Base-by-base conservation (phyloP, 2,797 vertebrate species). In the Triplophysa bombifrons region DNA sequence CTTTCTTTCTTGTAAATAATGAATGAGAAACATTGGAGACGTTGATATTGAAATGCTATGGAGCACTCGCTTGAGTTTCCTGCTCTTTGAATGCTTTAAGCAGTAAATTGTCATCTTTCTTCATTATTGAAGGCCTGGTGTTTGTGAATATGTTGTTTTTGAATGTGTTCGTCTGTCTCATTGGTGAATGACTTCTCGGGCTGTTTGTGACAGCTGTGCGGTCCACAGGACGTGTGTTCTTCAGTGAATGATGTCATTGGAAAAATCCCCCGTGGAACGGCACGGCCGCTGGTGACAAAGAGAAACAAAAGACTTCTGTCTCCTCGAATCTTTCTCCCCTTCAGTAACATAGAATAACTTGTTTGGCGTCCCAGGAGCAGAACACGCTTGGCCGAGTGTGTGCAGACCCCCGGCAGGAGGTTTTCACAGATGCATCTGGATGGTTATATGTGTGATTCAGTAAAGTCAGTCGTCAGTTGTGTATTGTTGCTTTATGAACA, bases 251-350 rank as follows among this genome's bases (percentile, higher is more conserved):
- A 86, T 74, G 83, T 84, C 82, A 82, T 78, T 25, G 51, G 51
- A 44, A 55, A 30, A 78, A 81, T 77, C 84, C 74, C 65, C 25
- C 13, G 84, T 82, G 82, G 84, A 83, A 83, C 71, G 74, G 74
- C 50, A 81, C 72, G 16, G 72, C 63, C 51, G 68, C 86, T 82
- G 51, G 70, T 90, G 88, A 89, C 72, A 76, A 84, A 56, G 50
- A 78, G 63, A 80, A 87, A 89, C 84, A 93, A 90, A 75, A 86
- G 83, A 34, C 75, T 56, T 77, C 82, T 83, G 90, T 92, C 88
- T 93, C 88, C 66, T 83, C 80, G 64, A 80, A 58, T 64, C 86
- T 82, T 86, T 82, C 78, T 50, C 70, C 34, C 50, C 76, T 41
- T 71, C 19, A 30, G 60, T 50, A 61, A 76, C 75, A 84, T 85